phyloP scores from a whole-genome alignment of 1,140 invertebrate species.

The Papilio helenus region DNA sequence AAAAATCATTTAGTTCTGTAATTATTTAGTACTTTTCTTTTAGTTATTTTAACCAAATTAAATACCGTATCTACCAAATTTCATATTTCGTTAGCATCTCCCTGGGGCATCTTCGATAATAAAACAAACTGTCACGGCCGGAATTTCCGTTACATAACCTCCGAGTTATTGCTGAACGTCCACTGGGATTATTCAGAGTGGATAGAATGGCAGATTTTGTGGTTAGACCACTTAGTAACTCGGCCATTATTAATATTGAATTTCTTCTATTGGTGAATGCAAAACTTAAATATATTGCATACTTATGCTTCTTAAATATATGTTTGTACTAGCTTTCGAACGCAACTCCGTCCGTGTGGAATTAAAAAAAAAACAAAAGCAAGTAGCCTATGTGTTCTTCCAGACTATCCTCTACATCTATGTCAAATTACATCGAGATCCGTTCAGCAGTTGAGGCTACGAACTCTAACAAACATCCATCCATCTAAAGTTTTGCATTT shows the following conservation, averaged over 20 bases:
- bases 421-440: no score
- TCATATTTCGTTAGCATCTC: not conserved
- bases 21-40: not conserved
- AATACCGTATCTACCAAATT: not conserved
- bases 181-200: not conserved
- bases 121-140: slow-evolving; percentile 2
- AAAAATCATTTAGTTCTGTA: not conserved
- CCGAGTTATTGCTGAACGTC: not conserved
- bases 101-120: not conserved
- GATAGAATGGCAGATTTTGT: not conserved
- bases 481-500: no score
- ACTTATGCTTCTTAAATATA: no score
- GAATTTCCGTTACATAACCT: not conserved
- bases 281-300: no score
- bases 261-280: not conserved
- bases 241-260: not conserved
- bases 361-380: no score
- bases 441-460: no score
- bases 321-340: no score
- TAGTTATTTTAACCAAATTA: not conserved
- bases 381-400: no score
- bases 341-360: no score
- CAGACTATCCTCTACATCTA: no score
- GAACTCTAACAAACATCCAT: no score
- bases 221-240: not conserved